Evolutionary conservation across 2,888 invertebrate genomes (phyloP).

Genomic region (Odontothrips loti): DNA sequence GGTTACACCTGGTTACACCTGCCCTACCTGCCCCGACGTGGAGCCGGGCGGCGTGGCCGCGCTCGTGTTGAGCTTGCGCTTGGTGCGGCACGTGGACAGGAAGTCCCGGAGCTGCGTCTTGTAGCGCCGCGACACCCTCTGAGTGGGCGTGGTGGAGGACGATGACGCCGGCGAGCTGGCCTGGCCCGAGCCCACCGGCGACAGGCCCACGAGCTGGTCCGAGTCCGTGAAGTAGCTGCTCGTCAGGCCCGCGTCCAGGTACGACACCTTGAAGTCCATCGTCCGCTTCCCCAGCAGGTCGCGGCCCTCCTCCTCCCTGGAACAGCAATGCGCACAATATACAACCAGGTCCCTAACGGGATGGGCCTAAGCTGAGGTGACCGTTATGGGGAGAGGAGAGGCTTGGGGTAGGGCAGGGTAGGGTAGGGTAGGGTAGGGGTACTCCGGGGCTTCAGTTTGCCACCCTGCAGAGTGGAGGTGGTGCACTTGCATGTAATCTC

Average conservation of each 20-base stretch:
- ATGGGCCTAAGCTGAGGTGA: neutral
- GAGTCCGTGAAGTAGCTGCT: conserved; percentile 86
- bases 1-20: conserved; percentile 41
- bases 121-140: conserved; percentile 80
- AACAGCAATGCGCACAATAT: conserved; percentile 39
- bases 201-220: conserved; percentile 66
- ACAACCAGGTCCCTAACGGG: conserved; percentile 7
- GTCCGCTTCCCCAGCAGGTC: conserved; percentile 96
- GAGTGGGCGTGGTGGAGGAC: conserved; percentile 57
- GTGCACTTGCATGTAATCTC: conserved; percentile 16
- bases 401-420: neutral
- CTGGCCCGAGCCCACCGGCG: conserved; percentile 38
- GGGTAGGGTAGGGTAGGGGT: neutral
- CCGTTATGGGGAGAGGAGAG: neutral
- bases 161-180: conserved; percentile 42
- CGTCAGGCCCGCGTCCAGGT: conserved; percentile 88
- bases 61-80: conserved; percentile 57
- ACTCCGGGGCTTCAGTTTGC: conserved; percentile 9
- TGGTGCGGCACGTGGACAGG: conserved; percentile 83
- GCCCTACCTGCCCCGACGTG: conserved; percentile 30
- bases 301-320: conserved; percentile 96
- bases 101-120: conserved; percentile 92
- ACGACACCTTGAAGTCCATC: conserved; percentile 98
- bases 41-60: conserved; percentile 41
- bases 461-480: neutral